Evolutionary conservation across 2,888 invertebrate species (phyloP), one percentile per base, ranked within the genome.

Genomic region (Hofmannophila pseudospretella): DNA sequence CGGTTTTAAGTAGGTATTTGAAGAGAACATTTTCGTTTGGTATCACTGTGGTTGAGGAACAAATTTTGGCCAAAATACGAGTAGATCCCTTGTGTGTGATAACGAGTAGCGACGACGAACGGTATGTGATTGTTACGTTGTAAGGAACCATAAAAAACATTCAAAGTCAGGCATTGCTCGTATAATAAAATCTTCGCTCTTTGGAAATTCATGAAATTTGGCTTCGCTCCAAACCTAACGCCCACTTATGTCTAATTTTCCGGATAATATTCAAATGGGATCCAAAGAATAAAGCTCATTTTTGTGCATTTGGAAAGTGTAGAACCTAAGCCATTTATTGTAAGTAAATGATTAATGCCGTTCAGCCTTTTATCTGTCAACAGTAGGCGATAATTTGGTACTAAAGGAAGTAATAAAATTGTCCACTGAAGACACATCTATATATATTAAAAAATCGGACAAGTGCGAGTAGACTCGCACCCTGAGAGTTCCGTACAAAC

Each of bases 221-320:
- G 41, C 41, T 19, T n/a, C 28, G 30, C 26, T n/a, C 32, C 38
- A 38, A 34, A 36, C 19, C 29, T 36, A n/a, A 31, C 19, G 26
- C 31, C 30, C 30, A 12, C 28, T 38, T 39, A 35, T 22, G 31
- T 27, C 34, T 36, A 41, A 34, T 39, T 34, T 35, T 36, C 28
- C 22, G 34, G 23, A 11, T 36, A 39, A 41, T 41, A 23, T n/a
- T n/a, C n/a, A n/a, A n/a, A n/a, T n/a, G n/a, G n/a, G n/a, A n/a
- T n/a, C n/a, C n/a, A n/a, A n/a, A n/a, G n/a, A n/a, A n/a, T n/a
- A n/a, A n/a, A n/a, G n/a, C n/a, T n/a, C n/a, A n/a, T n/a, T n/a
- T n/a, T n/a, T n/a, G n/a, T n/a, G n/a, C n/a, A n/a, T n/a, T n/a
- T n/a, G n/a, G n/a, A n/a, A n/a, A n/a, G n/a, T n/a, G n/a, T n/a